These are phyloP conservation scores for Seira musarum DNA, from an alignment of 2,888 invertebrate species.

Conservation along the genomic window DNA sequence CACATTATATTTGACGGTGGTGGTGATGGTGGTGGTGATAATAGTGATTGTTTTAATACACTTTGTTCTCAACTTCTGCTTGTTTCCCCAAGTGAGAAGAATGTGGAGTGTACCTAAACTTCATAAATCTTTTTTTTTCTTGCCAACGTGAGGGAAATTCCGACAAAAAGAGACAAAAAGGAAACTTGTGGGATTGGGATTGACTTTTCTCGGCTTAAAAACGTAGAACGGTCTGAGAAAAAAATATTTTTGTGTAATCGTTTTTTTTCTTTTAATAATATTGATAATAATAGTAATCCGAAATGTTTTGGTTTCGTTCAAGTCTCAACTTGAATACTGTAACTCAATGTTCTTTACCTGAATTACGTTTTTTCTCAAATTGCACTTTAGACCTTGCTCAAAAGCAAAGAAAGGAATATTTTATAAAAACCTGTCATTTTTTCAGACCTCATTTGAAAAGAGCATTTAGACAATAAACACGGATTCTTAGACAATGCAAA, in stretches of 20 bases:
- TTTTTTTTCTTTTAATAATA: slow-evolving; percentile 29
- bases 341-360: slow-evolving; percentile 1
- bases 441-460: background rate
- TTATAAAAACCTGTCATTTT: slow-evolving; percentile 20
- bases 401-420: background rate
- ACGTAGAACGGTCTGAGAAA: slow-evolving; percentile 39
- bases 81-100: background rate
- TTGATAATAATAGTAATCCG: slow-evolving; percentile 39
- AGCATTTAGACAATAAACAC: background rate
- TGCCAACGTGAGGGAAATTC: slow-evolving; percentile 38
- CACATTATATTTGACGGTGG: slow-evolving; percentile 10
- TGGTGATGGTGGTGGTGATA: slow-evolving; percentile 1
- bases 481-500: no score
- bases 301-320: slow-evolving; percentile 7
- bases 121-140: slow-evolving; percentile 53
- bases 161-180: slow-evolving; percentile 45
- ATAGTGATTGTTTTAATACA: slow-evolving; percentile 19
- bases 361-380: slow-evolving; percentile 12
- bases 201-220: slow-evolving; percentile 21
- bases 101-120: slow-evolving; percentile 23
- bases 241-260: slow-evolving; percentile 50
- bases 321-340: slow-evolving; percentile 39
- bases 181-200: slow-evolving; percentile 12
- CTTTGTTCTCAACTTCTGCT: background rate
- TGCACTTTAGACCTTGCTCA: slow-evolving; percentile 10